Base-by-base conservation (phyloP, 1,140 invertebrate genomes). In the Macrosteles quadrilineatus region DNA sequence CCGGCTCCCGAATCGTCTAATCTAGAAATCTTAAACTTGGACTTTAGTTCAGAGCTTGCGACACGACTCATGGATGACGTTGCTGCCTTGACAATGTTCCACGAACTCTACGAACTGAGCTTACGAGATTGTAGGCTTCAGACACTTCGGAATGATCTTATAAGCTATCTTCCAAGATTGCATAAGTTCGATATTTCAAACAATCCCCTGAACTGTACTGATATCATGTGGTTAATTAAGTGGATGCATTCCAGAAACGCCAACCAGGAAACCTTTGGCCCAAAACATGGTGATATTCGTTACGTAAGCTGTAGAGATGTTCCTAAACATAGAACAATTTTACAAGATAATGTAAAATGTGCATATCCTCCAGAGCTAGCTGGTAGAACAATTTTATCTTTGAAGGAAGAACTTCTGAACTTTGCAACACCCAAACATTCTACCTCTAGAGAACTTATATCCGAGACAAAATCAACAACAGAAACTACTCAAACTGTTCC, bases 1-100 rank as follows among this genome's bases (percentile, higher is more conserved):
- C 89, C 89, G 1, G 83, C 91, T 64, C 84, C 87, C 12, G 83
- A 88, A 21, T 86, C 90, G 3, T 87, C 89, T 75, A 84, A 86
- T 76, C 82, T 95, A 29, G 83, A 89, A 74, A 85, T 82, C 68
- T 82, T 95, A 29, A 88, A 94, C 77, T 79, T 95, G 45, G 88
- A 90, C 70, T 85, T 85, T 69, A 94, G 92, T 76, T 87, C 91
- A 0, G 83, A 84, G 9, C 80, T 95, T 32, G 87, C 88, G 0
- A 81, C 84, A 47, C 87, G 87, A 76, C 81, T 93, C 25, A 76
- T 94, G 50, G 83, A 84, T 11, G 89, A 91, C 73, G 86, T 87
- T 21, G 88, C 89, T 0, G 86, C 89, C 4, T 79, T 93, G 50
- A 87, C 87, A 23, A 87, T 87, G 6, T 87, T 90, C 72, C 85